Evolutionary conservation across 2,797 vertebrate species (phyloP).

Genomic region (Ceryle rudis): DNA sequence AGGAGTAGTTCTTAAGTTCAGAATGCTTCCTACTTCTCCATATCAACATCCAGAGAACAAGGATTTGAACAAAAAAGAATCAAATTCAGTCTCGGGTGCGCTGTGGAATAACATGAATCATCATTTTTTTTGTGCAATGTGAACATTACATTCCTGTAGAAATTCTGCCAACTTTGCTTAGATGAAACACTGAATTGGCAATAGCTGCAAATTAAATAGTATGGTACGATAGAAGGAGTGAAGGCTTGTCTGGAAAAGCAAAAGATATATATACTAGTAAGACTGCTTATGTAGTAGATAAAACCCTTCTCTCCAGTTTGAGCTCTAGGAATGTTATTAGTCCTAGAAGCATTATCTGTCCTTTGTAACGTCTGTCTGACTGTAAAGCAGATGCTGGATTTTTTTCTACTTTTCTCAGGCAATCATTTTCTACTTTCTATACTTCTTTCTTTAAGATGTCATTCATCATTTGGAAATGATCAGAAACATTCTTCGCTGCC

Average conservation of each 20-base stretch:
- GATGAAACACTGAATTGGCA: slow-evolving; percentile 8
- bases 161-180: neutral
- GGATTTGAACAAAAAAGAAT: neutral
- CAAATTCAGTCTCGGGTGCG: neutral
- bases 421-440: neutral
- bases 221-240: neutral
- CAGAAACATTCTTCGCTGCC: neutral
- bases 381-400: neutral
- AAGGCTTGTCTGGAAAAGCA: slow-evolving; percentile 10
- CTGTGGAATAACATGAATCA: neutral
- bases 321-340: neutral
- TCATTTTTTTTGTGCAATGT: neutral
- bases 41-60: neutral
- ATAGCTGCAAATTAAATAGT: slow-evolving; percentile 11
- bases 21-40: neutral
- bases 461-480: slow-evolving; percentile 34
- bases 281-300: neutral
- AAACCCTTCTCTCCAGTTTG: neutral
- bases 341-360: neutral
- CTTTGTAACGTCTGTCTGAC: neutral
- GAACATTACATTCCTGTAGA: neutral
- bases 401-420: slow-evolving; percentile 28
- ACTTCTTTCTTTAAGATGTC: neutral
- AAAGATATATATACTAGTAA: neutral
- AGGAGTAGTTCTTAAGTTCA: neutral